A percentile compares a stretch with the other conserved stretches of the same genome.
phyloP scores from a whole-genome alignment of 2,113 vertebrate species.

The Henicopernis longicauda region DNA sequence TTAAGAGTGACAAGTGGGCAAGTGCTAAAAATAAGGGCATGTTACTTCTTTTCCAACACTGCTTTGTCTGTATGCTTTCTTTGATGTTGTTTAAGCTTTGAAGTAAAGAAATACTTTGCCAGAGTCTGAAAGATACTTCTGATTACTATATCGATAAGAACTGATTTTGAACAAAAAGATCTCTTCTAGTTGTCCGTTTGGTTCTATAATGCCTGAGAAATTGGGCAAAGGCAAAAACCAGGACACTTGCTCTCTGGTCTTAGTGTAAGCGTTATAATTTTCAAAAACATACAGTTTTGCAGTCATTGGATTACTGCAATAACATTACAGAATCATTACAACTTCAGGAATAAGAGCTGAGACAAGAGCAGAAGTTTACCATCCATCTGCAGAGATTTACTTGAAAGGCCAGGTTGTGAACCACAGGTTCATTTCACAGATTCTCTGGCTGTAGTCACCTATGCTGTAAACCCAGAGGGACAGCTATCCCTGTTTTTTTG shows the following conservation, averaged over 20 bases:
- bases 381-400: background rate
- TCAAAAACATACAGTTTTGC: background rate
- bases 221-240: background rate
- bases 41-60: conserved; percentile 35
- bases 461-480: background rate
- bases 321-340: background rate
- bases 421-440: background rate
- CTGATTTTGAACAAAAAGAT: background rate
- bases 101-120: conserved; percentile 13
- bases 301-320: background rate
- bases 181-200: background rate
- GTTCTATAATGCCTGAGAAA: background rate
- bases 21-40: conserved; percentile 60
- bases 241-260: background rate
- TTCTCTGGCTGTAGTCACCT: background rate
- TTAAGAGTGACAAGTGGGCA: conserved; percentile 59
- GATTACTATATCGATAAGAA: background rate
- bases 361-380: background rate
- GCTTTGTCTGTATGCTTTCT: conserved; percentile 44
- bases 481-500: background rate
- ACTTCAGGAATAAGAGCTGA: background rate
- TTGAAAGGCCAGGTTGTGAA: background rate
- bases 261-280: background rate
- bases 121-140: background rate
- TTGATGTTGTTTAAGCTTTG: conserved; percentile 31